Conservation (phyloP, 1,140 invertebrate genomes). For the Orchesella cincta region DNA sequence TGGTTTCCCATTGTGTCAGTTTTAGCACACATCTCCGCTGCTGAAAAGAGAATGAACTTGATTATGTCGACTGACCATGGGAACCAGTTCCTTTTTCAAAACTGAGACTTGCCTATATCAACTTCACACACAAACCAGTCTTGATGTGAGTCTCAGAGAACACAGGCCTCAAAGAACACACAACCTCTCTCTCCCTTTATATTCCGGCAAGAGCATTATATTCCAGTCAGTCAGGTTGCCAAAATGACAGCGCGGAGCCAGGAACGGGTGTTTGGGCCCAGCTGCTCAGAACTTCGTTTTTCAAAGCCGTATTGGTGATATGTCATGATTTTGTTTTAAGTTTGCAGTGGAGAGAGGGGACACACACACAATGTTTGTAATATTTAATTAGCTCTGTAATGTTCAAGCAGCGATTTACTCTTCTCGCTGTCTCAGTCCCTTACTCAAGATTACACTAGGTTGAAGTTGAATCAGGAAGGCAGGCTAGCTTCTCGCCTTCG, state of each 20-base stretch:
- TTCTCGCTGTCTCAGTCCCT: not conserved
- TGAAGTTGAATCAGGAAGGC: not conserved
- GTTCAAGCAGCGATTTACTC: too few relatives aligned
- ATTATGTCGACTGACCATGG: too few relatives aligned
- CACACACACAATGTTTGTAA: not conserved
- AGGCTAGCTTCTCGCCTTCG: not conserved
- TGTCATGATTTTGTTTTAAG: not conserved
- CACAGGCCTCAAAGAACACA: not conserved
- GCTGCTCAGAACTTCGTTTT: not conserved
- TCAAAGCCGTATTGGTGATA: not conserved
- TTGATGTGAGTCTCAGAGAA: not conserved
- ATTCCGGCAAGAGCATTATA: not conserved
- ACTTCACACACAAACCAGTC: not conserved
- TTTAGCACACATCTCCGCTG: too few relatives aligned
- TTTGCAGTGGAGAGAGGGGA: not conserved
- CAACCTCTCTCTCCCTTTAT: too few relatives aligned
- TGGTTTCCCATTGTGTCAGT: not conserved
- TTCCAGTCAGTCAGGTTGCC: not conserved
- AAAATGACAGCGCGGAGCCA: not conserved
- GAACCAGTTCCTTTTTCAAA: conserved; percentile 15
- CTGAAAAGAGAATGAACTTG: too few relatives aligned
- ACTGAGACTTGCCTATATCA: not conserved
- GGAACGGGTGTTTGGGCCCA: not conserved
- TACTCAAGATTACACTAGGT: not conserved
- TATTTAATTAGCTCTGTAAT: too few relatives aligned